These are phyloP conservation scores for Phocides pigmalion DNA, from an alignment of 1,140 invertebrate genomes.

Conservation along the genomic window DNA sequence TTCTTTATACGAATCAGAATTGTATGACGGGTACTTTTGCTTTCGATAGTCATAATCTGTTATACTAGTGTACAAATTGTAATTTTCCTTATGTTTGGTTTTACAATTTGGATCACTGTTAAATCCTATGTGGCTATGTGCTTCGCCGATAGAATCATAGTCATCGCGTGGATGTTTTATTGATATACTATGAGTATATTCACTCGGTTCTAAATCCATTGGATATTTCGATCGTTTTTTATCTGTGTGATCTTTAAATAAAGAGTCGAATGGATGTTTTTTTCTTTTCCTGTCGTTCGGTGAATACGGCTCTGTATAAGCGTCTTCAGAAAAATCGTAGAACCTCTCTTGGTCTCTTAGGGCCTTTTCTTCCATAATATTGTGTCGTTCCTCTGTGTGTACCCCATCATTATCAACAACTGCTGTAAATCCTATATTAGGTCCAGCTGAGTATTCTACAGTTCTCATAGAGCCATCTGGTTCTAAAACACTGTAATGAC, in stretches of 20 bases:
- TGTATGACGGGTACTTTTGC: conserved; percentile 57
- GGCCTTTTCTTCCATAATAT: conserved; percentile 61
- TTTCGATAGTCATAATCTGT: conserved; percentile 59
- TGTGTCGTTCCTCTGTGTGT: conserved; percentile 36
- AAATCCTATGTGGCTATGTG: conserved; percentile 63
- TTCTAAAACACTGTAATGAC: conserved; percentile 80
- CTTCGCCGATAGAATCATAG: conserved; percentile 47
- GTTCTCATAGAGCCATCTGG: conserved; percentile 79
- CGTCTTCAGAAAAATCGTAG: conserved; percentile 66
- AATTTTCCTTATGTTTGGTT: conserved; percentile 64
- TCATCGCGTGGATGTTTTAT: conserved; percentile 71
- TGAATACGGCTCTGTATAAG: conserved; percentile 53
- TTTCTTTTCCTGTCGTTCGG: conserved; percentile 54
- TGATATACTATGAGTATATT: conserved; percentile 68
- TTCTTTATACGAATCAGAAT: conserved; percentile 51
- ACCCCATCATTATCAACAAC: conserved; percentile 58
- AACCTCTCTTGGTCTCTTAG: conserved; percentile 65
- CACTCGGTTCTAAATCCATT: conserved; percentile 63
- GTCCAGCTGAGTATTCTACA: conserved; percentile 80
- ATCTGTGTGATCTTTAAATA: conserved; percentile 55
- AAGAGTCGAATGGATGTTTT: conserved; percentile 57
- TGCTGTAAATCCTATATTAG: conserved; percentile 70
- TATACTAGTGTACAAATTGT: conserved; percentile 52
- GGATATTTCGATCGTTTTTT: conserved; percentile 61
- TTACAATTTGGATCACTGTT: conserved; percentile 68